A percentile compares a stretch with the other conserved stretches of the same genome.
Evolutionary conservation across 1,140 invertebrate genomes (phyloP).

Genomic region (Asobara japonica): DNA sequence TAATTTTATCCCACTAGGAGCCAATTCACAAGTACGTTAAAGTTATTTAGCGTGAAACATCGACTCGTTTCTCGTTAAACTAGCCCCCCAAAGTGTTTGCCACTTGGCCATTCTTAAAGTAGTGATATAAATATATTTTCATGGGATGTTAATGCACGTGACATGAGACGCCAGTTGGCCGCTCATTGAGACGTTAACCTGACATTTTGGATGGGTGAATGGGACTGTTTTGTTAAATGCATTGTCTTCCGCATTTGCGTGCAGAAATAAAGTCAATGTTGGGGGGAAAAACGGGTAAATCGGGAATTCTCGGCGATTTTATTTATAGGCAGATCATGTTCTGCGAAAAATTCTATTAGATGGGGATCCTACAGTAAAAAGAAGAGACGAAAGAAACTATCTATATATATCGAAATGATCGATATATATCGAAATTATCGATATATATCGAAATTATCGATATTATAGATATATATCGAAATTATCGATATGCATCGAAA

Average conservation of each 20-base stretch:
- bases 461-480: too few species aligned
- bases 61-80: slow-evolving; percentile 17
- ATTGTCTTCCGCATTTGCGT: slow-evolving; percentile 4
- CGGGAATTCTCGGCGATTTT: not conserved
- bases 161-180: slow-evolving; percentile 7
- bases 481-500: too few species aligned
- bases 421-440: too few species aligned
- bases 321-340: not conserved
- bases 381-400: too few species aligned
- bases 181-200: slow-evolving; percentile 13
- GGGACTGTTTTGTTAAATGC: slow-evolving; percentile 14
- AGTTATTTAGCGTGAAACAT: slow-evolving; percentile 9
- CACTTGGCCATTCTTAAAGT: not conserved
- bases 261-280: not conserved
- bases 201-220: slow-evolving; percentile 2
- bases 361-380: not conserved
- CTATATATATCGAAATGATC: too few species aligned
- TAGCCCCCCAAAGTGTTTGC: not conserved
- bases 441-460: too few species aligned
- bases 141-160: slow-evolving; percentile 13
- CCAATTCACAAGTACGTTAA: slow-evolving; percentile 16
- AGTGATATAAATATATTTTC: slow-evolving; percentile 16
- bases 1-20: slow-evolving; percentile 1
- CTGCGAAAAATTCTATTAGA: not conserved
- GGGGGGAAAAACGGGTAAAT: not conserved